These are phyloP conservation scores for Poecilia gillii DNA, from an alignment of 2,797 vertebrate species.

Conservation along the genomic window DNA sequence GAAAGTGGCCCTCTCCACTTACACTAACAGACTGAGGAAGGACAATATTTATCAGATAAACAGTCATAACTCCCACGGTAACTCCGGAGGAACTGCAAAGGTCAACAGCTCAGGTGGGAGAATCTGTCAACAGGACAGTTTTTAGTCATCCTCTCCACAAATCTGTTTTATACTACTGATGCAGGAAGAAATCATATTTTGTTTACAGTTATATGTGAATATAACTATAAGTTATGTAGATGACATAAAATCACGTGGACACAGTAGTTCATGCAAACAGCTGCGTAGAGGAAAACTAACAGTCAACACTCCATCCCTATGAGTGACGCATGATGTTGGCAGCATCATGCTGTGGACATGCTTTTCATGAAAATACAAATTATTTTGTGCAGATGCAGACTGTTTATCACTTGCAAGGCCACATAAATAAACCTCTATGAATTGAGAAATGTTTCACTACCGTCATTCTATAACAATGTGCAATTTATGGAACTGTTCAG, in stretches of 20 bases:
- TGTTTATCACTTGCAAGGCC: background rate
- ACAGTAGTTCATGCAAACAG: background rate
- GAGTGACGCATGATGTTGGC: background rate
- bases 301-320: too few species aligned
- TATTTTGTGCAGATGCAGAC: background rate
- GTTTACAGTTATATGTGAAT: background rate
- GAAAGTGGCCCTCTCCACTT: slow-evolving; percentile 16
- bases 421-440: background rate
- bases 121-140: background rate
- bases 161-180: background rate
- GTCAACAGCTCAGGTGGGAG: background rate
- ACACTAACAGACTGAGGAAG: background rate
- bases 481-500: background rate
- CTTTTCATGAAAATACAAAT: background rate
- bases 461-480: slow-evolving; percentile 2
- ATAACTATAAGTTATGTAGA: background rate
- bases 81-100: background rate
- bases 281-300: background rate
- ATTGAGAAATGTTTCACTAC: slow-evolving; percentile 41
- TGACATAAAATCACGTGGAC: background rate
- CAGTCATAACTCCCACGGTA: background rate
- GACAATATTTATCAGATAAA: background rate
- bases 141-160: background rate
- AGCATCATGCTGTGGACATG: background rate
- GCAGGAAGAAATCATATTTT: background rate